Evolutionary conservation across 2,888 invertebrate species (phyloP).

Genomic region (Marasmarcha lunaedactyla): DNA sequence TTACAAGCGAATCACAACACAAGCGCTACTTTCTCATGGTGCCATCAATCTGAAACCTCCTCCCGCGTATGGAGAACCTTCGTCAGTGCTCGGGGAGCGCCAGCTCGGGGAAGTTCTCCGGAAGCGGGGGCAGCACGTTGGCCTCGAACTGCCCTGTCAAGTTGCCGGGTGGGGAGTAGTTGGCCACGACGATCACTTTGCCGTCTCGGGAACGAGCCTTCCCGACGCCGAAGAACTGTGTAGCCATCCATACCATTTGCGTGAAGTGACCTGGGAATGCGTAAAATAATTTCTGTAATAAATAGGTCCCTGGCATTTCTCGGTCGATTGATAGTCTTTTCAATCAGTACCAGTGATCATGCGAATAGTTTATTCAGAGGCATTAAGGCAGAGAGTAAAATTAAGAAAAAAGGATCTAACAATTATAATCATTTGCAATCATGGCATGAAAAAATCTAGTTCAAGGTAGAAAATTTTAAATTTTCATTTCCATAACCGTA

Average conservation of each 20-base stretch:
- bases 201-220: constrained; percentile 83
- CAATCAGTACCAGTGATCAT: too few species aligned
- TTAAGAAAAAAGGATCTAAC: too few species aligned
- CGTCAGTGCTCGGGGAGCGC: constrained; percentile 50
- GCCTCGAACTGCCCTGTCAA: constrained; percentile 77
- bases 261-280: constrained; percentile 85
- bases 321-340: too few species aligned
- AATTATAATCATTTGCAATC: too few species aligned
- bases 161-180: constrained; percentile 87
- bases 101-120: constrained; percentile 67
- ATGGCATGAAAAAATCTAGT: too few species aligned
- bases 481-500: not conserved
- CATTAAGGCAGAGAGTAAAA: too few species aligned
- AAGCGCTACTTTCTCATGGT: constrained; percentile 22
- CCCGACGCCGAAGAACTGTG: constrained; percentile 83
- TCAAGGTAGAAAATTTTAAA: not conserved
- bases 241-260: constrained; percentile 86
- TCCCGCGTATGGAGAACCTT: constrained; percentile 53
- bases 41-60: constrained; percentile 47
- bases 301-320: constrained; percentile 3
- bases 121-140: constrained; percentile 82
- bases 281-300: too few species aligned
- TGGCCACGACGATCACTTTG: constrained; percentile 85
- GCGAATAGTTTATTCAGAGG: too few species aligned
- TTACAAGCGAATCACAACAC: too few species aligned